Percentiles rank a stretch among this genome's conserved stretches.
phyloP scores from a whole-genome alignment of 2,888 invertebrate species.

The Lithophane ornitopus region DNA sequence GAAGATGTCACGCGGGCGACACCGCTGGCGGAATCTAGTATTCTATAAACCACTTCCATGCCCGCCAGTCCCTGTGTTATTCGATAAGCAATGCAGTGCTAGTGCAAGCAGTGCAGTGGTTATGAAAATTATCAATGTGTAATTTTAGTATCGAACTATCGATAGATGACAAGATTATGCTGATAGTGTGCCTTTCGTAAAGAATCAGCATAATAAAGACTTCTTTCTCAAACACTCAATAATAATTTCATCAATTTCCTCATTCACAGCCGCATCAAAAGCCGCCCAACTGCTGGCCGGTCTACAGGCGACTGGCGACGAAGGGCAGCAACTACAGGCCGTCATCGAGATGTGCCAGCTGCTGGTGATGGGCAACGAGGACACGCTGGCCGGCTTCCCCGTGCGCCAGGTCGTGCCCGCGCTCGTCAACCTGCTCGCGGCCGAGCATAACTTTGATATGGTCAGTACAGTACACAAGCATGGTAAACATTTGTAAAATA shows the following conservation, averaged over 20 bases:
- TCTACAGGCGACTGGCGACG: slow-evolving; percentile 97
- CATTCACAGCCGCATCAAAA: slow-evolving; percentile 94
- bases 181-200: too few relatives aligned
- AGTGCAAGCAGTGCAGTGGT: too few relatives aligned
- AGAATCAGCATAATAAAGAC: neutral
- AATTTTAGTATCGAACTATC: too few relatives aligned
- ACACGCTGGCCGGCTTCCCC: slow-evolving; percentile 99
- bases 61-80: too few relatives aligned
- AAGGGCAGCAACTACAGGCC: slow-evolving; percentile 98
- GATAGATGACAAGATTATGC: too few relatives aligned
- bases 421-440: slow-evolving; percentile 96
- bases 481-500: neutral
- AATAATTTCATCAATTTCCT: neutral
- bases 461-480: slow-evolving; percentile 71
- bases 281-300: slow-evolving; percentile 98
- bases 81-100: too few relatives aligned
- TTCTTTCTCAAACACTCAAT: neutral
- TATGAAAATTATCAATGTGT: too few relatives aligned
- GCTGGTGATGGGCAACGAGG: slow-evolving; percentile 99
- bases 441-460: slow-evolving; percentile 99
- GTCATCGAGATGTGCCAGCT: slow-evolving; percentile 99
- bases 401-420: slow-evolving; percentile 99
- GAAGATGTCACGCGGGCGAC: too few relatives aligned
- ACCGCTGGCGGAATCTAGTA: too few relatives aligned
- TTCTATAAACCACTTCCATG: too few relatives aligned